These are phyloP conservation scores for Myotis pilosus DNA, from an alignment of 2,797 vertebrate genomes.

Conservation along the genomic window DNA sequence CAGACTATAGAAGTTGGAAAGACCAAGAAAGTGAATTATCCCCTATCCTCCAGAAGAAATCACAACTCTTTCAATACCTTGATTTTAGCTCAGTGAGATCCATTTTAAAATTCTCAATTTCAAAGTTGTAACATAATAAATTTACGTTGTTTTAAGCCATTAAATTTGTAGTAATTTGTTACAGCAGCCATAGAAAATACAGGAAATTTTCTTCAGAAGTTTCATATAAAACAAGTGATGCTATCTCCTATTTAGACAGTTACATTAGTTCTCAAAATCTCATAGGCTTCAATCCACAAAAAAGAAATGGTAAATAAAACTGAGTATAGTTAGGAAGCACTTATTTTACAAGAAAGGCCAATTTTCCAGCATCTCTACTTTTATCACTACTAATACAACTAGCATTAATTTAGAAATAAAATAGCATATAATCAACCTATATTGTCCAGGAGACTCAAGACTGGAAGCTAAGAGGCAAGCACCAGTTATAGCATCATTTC, in stretches of 20 bases:
- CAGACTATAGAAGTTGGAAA: neutral
- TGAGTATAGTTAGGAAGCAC: conserved; percentile 1
- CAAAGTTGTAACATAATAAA: conserved; percentile 20
- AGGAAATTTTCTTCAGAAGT: neutral
- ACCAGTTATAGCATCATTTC: neutral
- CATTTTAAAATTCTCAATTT: conserved; percentile 3
- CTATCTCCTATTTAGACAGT: neutral
- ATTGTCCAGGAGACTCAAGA: neutral
- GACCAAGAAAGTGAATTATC: neutral
- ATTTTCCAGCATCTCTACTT: conserved; percentile 9
- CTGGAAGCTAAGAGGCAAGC: neutral
- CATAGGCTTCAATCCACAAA: neutral
- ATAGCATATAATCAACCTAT: neutral
- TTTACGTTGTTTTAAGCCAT: neutral
- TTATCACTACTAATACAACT: neutral
- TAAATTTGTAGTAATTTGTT: conserved; percentile 25
- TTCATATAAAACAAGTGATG: neutral
- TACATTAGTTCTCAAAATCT: conserved; percentile 1
- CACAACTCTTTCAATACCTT: neutral
- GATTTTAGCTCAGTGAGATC: conserved; percentile 2
- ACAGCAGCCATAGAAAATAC: neutral
- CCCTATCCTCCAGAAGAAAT: neutral
- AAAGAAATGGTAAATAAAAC: neutral
- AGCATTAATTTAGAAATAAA: conserved; percentile 36
- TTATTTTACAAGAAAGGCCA: neutral